These are phyloP conservation scores for Steinernema khuongi DNA, from an alignment of 1,140 invertebrate species.

Conservation along the genomic window DNA sequence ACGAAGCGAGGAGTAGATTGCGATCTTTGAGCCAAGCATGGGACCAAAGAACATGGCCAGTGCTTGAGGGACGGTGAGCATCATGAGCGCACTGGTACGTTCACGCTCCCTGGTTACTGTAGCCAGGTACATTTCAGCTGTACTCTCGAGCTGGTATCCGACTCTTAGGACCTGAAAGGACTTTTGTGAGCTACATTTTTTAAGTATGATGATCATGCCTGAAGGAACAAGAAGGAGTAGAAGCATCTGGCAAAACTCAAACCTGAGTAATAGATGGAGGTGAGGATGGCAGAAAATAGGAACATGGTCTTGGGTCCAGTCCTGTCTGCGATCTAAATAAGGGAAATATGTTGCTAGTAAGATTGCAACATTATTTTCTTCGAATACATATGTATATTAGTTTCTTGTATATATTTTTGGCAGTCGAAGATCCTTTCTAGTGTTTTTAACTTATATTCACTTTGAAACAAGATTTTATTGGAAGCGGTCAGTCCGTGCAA, in stretches of 20 bases:
- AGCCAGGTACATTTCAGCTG: slow-evolving; percentile 58
- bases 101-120: slow-evolving; percentile 58
- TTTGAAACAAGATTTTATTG: too few species aligned
- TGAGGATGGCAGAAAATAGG: slow-evolving; percentile 52
- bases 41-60: slow-evolving; percentile 54
- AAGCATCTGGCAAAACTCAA: slow-evolving; percentile 48
- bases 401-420: too few species aligned
- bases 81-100: slow-evolving; percentile 53
- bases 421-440: too few species aligned
- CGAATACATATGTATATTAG: too few species aligned
- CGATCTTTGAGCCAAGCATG: slow-evolving; percentile 48
- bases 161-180: slow-evolving; percentile 45
- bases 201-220: slow-evolving; percentile 40
- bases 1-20: slow-evolving; percentile 51
- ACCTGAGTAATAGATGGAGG: slow-evolving; percentile 53
- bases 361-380: too few species aligned
- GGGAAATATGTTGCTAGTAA: too few species aligned
- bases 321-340: slow-evolving; percentile 47
- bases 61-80: slow-evolving; percentile 53
- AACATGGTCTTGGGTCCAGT: slow-evolving; percentile 57
- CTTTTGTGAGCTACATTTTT: neutral
- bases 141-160: slow-evolving; percentile 56
- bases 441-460: too few species aligned
- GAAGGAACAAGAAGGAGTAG: slow-evolving; percentile 54
- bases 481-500: too few species aligned